These are phyloP conservation scores for Adela reaumurella DNA, from an alignment of 2,888 invertebrate species.

Conservation along the genomic window DNA sequence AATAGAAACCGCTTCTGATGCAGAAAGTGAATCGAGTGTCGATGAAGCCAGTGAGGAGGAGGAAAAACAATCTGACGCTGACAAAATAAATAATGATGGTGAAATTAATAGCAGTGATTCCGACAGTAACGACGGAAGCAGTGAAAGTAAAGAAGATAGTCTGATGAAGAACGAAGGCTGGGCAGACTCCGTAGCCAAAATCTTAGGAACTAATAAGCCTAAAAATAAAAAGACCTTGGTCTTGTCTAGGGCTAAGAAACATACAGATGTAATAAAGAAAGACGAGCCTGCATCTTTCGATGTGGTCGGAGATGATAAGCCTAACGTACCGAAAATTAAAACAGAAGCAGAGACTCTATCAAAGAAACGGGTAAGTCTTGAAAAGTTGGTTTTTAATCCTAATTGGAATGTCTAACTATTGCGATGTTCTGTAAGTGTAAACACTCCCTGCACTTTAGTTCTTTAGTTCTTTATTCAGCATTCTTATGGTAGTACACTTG, in stretches of 20 bases:
- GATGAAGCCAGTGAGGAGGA: too few relatives aligned
- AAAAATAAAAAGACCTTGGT: constrained; percentile 72
- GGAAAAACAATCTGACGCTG: constrained; percentile 14
- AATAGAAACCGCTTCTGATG: too few relatives aligned
- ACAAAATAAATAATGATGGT: constrained; percentile 9
- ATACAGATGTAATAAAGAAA: constrained; percentile 51
- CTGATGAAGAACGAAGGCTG: constrained; percentile 65
- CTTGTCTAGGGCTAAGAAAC: constrained; percentile 75
- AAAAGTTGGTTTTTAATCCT: too few relatives aligned
- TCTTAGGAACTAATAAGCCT: constrained; percentile 70
- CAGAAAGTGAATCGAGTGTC: too few relatives aligned
- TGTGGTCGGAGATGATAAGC: constrained; percentile 59
- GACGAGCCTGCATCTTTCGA: constrained; percentile 60
- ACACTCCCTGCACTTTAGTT: too few relatives aligned
- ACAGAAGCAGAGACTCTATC: constrained; percentile 24
- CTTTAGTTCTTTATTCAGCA: too few relatives aligned
- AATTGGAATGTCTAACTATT: too few relatives aligned
- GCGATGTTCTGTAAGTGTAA: too few relatives aligned
- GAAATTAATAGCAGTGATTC: constrained; percentile 16
- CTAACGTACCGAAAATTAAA: constrained; percentile 23
- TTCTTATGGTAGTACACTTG: too few relatives aligned
- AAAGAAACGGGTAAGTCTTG: constrained; percentile 31
- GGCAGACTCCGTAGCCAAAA: constrained; percentile 80
- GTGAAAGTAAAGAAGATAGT: constrained; percentile 14
- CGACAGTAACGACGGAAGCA: constrained; percentile 13